A percentile compares a stretch with the other conserved stretches of the same genome.
Conservation (phyloP, 2,888 invertebrate species). For the Osmoderma eremita region DNA sequence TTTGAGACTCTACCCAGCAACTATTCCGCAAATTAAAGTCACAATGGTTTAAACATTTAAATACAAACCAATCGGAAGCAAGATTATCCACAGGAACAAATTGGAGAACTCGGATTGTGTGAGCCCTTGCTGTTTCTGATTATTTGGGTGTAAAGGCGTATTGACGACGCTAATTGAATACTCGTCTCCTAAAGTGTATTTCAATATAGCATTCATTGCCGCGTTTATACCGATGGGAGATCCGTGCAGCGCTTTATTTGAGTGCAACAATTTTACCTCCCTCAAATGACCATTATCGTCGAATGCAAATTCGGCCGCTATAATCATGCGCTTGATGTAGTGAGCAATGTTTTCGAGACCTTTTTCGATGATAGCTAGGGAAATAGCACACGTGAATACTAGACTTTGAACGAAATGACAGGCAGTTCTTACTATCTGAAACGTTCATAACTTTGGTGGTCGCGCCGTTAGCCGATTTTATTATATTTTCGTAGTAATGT, state of each 20-base stretch:
- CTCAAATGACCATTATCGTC: constrained; percentile 11
- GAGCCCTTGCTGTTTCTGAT: constrained; percentile 37
- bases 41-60: no score
- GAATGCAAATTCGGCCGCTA: constrained; percentile 63
- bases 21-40: no score
- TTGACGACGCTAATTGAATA: constrained; percentile 58
- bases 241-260: constrained; percentile 65
- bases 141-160: constrained; percentile 56
- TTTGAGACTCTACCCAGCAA: no score
- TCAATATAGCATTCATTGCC: constrained; percentile 64
- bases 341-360: constrained; percentile 61
- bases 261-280: constrained; percentile 60
- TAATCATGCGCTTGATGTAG: constrained; percentile 64
- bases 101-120: constrained; percentile 54
- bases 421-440: constrained; percentile 37
- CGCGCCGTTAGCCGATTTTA: constrained; percentile 9
- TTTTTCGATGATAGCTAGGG: constrained; percentile 62
- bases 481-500: background rate
- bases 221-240: constrained; percentile 67
- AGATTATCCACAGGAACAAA: constrained; percentile 57
- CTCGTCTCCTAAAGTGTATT: constrained; percentile 55
- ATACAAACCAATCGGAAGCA: constrained; percentile 57
- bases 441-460: constrained; percentile 34
- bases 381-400: background rate
- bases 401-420: background rate